These are phyloP conservation scores for Coelogynopora nodosa DNA, from an alignment of 2,888 invertebrate species.

Conservation along the genomic window DNA sequence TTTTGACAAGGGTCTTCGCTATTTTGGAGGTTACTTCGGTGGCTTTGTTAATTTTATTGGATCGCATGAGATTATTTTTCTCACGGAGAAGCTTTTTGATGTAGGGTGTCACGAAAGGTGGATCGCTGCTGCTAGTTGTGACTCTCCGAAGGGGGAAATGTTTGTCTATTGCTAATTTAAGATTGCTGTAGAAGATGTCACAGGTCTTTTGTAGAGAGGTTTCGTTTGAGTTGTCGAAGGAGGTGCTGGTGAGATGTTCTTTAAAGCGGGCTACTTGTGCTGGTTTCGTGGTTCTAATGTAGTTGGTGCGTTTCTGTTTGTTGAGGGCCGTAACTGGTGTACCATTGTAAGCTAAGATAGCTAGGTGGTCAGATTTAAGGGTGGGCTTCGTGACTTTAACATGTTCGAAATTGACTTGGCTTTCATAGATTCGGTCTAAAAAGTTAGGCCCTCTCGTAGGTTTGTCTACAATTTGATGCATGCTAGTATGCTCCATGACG, in stretches of 20 bases:
- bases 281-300: background rate
- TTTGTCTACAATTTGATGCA: background rate
- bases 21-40: too few species aligned
- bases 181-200: background rate
- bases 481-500: background rate
- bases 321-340: background rate
- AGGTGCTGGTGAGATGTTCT: background rate
- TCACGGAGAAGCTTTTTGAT: background rate
- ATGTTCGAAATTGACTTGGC: background rate
- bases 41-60: background rate
- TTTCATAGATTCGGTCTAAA: background rate
- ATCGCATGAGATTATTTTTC: background rate
- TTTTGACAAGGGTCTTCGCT: too few species aligned
- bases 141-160: background rate
- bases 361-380: background rate
- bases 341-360: background rate
- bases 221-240: background rate
- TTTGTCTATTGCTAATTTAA: background rate
- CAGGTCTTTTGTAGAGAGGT: background rate
- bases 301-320: background rate
- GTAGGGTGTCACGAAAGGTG: background rate
- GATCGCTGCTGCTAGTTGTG: background rate
- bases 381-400: background rate
- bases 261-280: background rate
- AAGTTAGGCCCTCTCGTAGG: background rate